These are phyloP conservation scores for Moxostoma hubbsi DNA, from an alignment of 2,797 vertebrate genomes.

Conservation along the genomic window DNA sequence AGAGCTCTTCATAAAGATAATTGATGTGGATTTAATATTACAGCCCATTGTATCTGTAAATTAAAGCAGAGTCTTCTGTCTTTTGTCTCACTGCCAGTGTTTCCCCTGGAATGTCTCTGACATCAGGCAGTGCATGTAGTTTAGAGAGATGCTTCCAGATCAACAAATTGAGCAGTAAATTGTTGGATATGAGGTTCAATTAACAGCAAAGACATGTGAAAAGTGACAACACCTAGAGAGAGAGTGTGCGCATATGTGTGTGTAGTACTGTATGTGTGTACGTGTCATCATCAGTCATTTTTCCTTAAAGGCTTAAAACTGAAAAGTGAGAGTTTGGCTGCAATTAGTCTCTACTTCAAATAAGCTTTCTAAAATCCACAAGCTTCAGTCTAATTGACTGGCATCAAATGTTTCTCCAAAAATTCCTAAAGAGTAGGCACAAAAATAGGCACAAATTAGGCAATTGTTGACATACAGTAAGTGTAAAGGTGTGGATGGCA, in stretches of 20 bases:
- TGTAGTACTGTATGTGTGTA: too few relatives aligned
- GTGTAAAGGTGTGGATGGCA: too few relatives aligned
- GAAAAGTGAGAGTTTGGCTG: not conserved
- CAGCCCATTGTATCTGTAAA: constrained; percentile 73
- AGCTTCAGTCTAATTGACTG: too few relatives aligned
- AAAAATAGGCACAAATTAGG: too few relatives aligned
- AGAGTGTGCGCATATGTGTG: not conserved
- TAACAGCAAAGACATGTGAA: constrained; percentile 46
- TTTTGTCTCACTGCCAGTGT: constrained; percentile 65
- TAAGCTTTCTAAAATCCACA: too few relatives aligned
- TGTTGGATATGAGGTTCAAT: constrained; percentile 50
- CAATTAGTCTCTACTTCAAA: not conserved
- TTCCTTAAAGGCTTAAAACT: not conserved
- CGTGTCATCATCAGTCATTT: not conserved
- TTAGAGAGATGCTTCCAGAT: constrained; percentile 29
- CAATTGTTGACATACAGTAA: too few relatives aligned
- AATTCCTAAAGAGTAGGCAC: too few relatives aligned
- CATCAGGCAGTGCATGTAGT: constrained; percentile 48
- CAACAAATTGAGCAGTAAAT: constrained; percentile 58
- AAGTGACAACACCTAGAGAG: constrained; percentile 30
- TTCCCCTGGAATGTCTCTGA: constrained; percentile 37
- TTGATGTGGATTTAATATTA: constrained; percentile 77
- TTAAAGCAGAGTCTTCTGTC: constrained; percentile 64
- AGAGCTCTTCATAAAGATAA: constrained; percentile 67
- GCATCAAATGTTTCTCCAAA: too few relatives aligned